These are phyloP conservation scores for Penaeus monodon DNA, from an alignment of 2,888 invertebrate genomes.

Conservation along the genomic window DNA sequence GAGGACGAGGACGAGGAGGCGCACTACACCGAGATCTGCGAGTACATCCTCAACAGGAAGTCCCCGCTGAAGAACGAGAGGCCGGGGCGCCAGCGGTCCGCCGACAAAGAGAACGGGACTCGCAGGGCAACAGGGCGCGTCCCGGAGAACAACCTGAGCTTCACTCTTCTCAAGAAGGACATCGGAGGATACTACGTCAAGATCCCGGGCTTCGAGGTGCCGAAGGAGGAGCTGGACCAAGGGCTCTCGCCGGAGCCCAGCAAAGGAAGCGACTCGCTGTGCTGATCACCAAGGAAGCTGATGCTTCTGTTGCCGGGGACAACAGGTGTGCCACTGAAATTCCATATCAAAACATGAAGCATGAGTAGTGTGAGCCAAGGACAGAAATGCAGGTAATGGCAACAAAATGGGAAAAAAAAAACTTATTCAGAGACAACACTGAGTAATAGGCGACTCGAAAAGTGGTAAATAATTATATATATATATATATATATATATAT, in stretches of 20 bases:
- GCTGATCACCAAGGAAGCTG: not conserved
- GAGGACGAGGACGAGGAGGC: constrained; percentile 38
- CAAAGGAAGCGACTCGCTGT: constrained; percentile 44
- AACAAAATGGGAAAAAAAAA: too few relatives aligned
- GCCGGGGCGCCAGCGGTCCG: constrained; percentile 8
- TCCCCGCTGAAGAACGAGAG: not conserved
- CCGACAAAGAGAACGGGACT: constrained; percentile 16
- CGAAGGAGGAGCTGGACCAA: constrained; percentile 30
- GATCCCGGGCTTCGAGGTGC: constrained; percentile 49
- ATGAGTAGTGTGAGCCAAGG: too few relatives aligned
- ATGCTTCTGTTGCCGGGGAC: not conserved
- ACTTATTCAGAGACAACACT: too few relatives aligned
- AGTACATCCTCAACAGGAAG: constrained; percentile 28
- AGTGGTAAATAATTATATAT: not conserved
- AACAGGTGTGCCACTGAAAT: too few relatives aligned
- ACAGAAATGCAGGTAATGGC: too few relatives aligned
- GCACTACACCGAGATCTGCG: constrained; percentile 64
- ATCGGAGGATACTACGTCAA: constrained; percentile 56
- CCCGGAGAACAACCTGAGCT: constrained; percentile 42
- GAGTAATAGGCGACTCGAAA: too few relatives aligned
- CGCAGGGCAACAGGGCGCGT: constrained; percentile 4
- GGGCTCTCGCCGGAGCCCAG: constrained; percentile 11
- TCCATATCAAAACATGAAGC: too few relatives aligned
- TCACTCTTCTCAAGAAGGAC: constrained; percentile 55
- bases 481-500: not conserved